Base-by-base conservation (phyloP, 2,888 invertebrate species). In the Cheilosia impressa region DNA sequence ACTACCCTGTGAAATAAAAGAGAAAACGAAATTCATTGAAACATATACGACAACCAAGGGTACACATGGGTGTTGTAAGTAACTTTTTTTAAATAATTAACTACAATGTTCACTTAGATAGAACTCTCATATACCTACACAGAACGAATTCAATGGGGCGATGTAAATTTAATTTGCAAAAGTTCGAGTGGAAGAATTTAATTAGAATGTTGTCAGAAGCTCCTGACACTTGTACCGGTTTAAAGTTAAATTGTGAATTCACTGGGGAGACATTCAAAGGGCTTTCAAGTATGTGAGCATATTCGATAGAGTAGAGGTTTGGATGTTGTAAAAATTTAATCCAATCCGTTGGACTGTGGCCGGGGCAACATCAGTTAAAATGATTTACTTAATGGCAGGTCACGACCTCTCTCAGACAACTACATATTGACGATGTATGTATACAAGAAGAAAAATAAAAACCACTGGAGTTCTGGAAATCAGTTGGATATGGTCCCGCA, bases 1-100 rank as follows among this genome's bases (percentile, higher is more conserved):
- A 91, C 94, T 94, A 82, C 93, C 94, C 95, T 95, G 88, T 66
- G 89, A 76, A 92, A 91, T 66, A 63, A 66, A 57, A 78, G 43
- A 52, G 50, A 66, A 66, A 38, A 13, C 43, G 50, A 75, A 72
- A 52, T 82, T 55, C 69, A 77, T 82, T 81, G 57, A 81, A 57
- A 62, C 45, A 43, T 60, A 43, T 60, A 55, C 50, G 17, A 24
- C 19, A 22, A 10, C 22, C 15, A 24, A 22, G 24, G 57, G 24
- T 24, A 17, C 10, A 15, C 5, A 38, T 31, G 60, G 47, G 45
- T 68, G 63, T 31, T 50, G 13, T 45, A 53, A 41, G 22, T 68
- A 34, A 41, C n/a, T 31, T 31, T 9, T 65, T 41, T 62, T 62
- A 55, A 79, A 80, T 84, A 84, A 80, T 75, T 80, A 79, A 79